A percentile compares a stretch with the other conserved stretches of the same genome.
These are phyloP conservation scores for Papilio polytes DNA, from an alignment of 1,140 invertebrate genomes.

Conservation along the genomic window DNA sequence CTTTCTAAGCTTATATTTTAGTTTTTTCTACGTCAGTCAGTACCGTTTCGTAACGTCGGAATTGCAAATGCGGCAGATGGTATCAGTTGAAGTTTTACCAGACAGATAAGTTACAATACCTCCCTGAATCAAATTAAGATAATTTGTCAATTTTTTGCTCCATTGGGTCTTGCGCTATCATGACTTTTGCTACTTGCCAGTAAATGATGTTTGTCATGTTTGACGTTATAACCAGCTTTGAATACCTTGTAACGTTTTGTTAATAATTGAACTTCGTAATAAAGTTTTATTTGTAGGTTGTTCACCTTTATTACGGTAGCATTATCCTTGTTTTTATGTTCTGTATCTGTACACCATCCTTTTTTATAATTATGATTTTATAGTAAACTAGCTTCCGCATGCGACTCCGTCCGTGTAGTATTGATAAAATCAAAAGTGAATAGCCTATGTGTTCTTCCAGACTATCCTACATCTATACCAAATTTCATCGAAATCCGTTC, in stretches of 20 bases:
- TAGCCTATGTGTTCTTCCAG: no score
- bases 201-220: constrained; percentile 17
- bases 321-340: background rate
- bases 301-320: constrained; percentile 7
- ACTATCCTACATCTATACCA: no score
- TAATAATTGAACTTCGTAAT: background rate
- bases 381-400: no score
- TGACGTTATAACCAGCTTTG: background rate
- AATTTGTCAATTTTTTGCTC: constrained; percentile 52
- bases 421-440: no score
- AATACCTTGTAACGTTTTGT: background rate
- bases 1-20: constrained; percentile 21
- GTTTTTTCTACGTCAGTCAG: constrained; percentile 5
- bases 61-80: constrained; percentile 47
- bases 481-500: no score
- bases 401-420: no score
- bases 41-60: constrained; percentile 47
- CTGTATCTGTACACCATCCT: background rate
- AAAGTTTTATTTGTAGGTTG: background rate
- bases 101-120: constrained; percentile 51
- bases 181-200: constrained; percentile 35
- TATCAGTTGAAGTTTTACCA: constrained; percentile 50
- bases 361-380: no score
- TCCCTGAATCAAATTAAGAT: constrained; percentile 48
- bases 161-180: constrained; percentile 31